phyloP scores from a whole-genome alignment of 2,797 vertebrate genomes.

The Chaetophractus vellerosus region DNA sequence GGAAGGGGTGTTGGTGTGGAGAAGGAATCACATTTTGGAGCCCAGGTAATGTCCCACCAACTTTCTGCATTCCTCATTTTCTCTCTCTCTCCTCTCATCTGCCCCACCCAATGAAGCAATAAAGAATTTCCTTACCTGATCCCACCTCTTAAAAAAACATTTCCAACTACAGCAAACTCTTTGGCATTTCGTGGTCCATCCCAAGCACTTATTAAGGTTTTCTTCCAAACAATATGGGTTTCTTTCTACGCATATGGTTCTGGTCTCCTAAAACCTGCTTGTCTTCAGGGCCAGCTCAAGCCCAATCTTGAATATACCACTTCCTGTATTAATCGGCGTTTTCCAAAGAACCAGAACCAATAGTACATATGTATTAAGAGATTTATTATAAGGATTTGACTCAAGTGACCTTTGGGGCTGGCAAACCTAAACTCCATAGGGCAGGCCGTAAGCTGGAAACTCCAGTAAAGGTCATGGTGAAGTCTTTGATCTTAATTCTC shows the following conservation, averaged over 20 bases:
- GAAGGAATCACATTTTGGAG: neutral
- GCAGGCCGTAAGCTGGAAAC: too few relatives aligned
- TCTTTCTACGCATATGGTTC: neutral
- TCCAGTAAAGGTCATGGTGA: too few relatives aligned
- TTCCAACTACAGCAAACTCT: neutral
- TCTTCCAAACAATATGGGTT: neutral
- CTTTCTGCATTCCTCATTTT: neutral
- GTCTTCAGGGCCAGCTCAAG: too few relatives aligned
- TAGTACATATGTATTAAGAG: too few relatives aligned
- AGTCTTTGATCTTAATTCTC: too few relatives aligned
- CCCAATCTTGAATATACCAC: too few relatives aligned
- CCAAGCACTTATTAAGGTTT: neutral
- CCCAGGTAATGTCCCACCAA: neutral
- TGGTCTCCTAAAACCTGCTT: neutral
- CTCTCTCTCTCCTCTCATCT: neutral
- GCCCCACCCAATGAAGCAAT: neutral
- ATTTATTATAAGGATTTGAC: too few relatives aligned
- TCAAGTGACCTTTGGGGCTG: too few relatives aligned
- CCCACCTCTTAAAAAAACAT: neutral
- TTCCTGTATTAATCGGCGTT: too few relatives aligned
- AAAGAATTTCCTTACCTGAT: neutral
- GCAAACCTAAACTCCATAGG: too few relatives aligned
- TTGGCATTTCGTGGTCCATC: neutral
- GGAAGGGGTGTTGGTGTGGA: neutral
- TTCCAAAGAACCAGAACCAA: too few relatives aligned